Conservation (phyloP, 2,113 vertebrate genomes). For the Esox niger region DNA sequence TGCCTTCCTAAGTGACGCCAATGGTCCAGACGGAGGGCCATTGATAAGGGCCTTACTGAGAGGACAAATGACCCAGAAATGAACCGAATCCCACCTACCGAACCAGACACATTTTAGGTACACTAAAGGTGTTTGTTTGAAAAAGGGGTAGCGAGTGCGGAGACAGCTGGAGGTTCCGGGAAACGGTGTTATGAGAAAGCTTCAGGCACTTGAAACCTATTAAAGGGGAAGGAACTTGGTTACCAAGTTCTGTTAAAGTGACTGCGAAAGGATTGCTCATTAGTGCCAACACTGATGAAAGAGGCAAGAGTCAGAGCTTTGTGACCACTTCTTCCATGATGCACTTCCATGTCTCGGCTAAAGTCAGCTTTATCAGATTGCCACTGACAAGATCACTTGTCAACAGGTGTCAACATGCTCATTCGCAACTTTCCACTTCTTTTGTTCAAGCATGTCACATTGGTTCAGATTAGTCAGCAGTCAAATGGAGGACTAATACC, state of each 20-base stretch:
- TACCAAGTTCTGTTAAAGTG: background rate
- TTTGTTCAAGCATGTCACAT: background rate
- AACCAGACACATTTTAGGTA: background rate
- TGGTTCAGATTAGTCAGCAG: background rate
- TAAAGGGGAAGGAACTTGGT: background rate
- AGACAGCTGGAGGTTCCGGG: background rate
- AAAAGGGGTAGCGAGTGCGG: background rate
- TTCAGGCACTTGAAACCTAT: too few relatives aligned
- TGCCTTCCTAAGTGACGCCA: slow-evolving; percentile 7
- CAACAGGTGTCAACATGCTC: too few relatives aligned
- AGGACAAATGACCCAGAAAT: background rate
- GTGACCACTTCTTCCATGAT: background rate
- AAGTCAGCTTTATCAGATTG: too few relatives aligned
- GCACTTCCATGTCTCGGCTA: background rate
- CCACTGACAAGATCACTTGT: too few relatives aligned
- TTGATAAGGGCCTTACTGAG: background rate
- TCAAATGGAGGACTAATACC: background rate
- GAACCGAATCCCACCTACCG: too few relatives aligned
- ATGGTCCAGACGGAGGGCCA: background rate
- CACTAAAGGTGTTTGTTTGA: background rate
- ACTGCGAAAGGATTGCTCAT: background rate
- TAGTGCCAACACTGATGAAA: background rate
- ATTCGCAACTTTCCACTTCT: too few relatives aligned
- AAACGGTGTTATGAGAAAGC: background rate
- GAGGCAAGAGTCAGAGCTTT: background rate